Conservation (phyloP, 2,797 vertebrate species). For the Moxostoma hubbsi region DNA sequence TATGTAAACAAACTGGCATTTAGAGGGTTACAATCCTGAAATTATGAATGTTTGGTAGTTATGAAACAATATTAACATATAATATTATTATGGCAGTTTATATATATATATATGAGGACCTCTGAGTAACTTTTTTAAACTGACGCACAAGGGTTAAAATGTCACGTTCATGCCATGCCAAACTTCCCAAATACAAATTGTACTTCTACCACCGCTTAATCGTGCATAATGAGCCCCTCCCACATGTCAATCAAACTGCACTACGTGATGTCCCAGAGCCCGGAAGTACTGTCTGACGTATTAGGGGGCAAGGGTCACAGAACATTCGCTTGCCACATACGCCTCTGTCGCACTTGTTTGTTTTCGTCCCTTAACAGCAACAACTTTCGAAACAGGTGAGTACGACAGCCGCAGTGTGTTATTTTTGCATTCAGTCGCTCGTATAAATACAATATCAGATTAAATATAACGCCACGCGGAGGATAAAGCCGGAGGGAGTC, state of each 20-base stretch:
- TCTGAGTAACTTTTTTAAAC: no score
- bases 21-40: no score
- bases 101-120: no score
- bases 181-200: no score
- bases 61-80: no score
- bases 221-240: slow-evolving; percentile 7
- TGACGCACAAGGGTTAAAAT: no score
- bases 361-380: slow-evolving; percentile 57
- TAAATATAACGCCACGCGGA: neutral
- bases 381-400: slow-evolving; percentile 66
- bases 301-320: slow-evolving; percentile 66
- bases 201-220: no score
- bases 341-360: slow-evolving; percentile 69
- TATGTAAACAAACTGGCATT: no score
- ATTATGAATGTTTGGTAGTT: no score
- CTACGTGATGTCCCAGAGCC: neutral
- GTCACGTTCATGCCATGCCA: no score
- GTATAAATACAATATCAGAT: no score
- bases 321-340: slow-evolving; percentile 65
- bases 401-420: neutral
- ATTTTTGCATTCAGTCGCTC: neutral
- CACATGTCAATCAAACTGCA: neutral
- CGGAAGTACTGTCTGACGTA: slow-evolving; percentile 55
- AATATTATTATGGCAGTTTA: no score
- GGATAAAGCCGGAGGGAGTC: slow-evolving; percentile 5